Percentiles rank a stretch among this genome's conserved stretches.
These are phyloP conservation scores for Pseudococcus longispinus DNA, from an alignment of 2,888 invertebrate species.

Conservation along the genomic window DNA sequence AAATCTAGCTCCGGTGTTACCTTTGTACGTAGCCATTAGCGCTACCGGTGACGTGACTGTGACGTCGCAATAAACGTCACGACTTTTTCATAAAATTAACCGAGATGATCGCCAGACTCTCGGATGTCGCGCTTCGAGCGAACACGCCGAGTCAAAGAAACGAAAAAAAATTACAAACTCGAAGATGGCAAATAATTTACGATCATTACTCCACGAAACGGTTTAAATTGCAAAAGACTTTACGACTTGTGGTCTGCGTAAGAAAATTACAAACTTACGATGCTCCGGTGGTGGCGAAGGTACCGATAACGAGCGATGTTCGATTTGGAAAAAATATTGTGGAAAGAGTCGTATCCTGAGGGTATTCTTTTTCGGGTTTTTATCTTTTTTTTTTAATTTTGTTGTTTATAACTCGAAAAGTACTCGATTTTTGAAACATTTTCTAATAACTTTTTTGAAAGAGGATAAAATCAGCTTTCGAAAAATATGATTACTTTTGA, in stretches of 20 bases:
- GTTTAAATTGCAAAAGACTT: conserved; percentile 2
- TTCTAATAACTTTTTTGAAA: no score
- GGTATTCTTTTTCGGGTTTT: no score
- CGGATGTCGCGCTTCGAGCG: conserved; percentile 35
- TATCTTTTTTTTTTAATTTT: no score
- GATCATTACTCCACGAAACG: background rate
- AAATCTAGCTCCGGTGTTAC: background rate
- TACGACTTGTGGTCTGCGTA: background rate
- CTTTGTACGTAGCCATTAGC: background rate
- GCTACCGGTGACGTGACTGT: conserved; percentile 45
- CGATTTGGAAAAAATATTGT: no score
- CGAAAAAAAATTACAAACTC: background rate
- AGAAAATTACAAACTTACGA: background rate
- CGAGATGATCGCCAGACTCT: conserved; percentile 28
- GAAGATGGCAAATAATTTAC: conserved; percentile 20
- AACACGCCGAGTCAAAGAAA: background rate
- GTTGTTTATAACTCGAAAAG: no score
- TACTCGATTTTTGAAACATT: no score
- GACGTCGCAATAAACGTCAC: conserved; percentile 43
- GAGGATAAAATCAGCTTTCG: no score
- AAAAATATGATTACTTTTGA: no score
- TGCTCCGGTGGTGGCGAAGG: no score
- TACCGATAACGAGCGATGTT: background rate
- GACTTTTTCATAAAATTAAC: conserved; percentile 38
- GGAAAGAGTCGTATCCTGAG: no score